phyloP scores from a whole-genome alignment of 2,888 invertebrate genomes.

The Latrodectus hesperus region DNA sequence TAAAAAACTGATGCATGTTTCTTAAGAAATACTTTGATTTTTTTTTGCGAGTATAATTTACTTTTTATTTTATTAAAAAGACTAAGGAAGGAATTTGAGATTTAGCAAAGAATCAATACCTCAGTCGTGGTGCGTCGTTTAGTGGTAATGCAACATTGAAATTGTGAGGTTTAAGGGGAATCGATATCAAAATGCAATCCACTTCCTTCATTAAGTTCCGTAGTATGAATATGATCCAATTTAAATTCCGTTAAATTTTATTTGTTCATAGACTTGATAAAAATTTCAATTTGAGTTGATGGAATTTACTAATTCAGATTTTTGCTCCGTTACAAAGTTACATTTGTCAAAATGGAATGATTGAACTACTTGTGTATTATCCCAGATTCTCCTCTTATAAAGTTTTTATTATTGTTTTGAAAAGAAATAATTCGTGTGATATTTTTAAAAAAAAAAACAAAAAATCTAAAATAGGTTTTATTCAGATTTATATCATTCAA shows the following conservation, averaged over 20 bases:
- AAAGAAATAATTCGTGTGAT: background rate
- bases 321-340: background rate
- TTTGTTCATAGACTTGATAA: conserved; percentile 48
- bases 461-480: no score
- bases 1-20: no score
- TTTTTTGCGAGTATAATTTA: background rate
- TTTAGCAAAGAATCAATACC: conserved; percentile 43
- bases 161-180: conserved; percentile 47
- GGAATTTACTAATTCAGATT: conserved; percentile 24
- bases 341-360: no score
- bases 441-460: background rate
- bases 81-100: conserved; percentile 23
- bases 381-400: no score
- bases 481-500: no score
- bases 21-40: conserved; percentile 3
- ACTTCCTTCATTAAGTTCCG: conserved; percentile 32
- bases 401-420: no score
- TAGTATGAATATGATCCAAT: conserved; percentile 54
- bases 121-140: background rate
- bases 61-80: conserved; percentile 19
- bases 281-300: conserved; percentile 40
- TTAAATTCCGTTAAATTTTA: conserved; percentile 62
- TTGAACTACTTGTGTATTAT: no score
- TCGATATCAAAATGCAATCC: conserved; percentile 31
- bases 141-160: conserved; percentile 10